Percentiles rank a stretch among this genome's conserved stretches.
phyloP scores from a whole-genome alignment of 2,888 invertebrate species.

The Biston betularia region DNA sequence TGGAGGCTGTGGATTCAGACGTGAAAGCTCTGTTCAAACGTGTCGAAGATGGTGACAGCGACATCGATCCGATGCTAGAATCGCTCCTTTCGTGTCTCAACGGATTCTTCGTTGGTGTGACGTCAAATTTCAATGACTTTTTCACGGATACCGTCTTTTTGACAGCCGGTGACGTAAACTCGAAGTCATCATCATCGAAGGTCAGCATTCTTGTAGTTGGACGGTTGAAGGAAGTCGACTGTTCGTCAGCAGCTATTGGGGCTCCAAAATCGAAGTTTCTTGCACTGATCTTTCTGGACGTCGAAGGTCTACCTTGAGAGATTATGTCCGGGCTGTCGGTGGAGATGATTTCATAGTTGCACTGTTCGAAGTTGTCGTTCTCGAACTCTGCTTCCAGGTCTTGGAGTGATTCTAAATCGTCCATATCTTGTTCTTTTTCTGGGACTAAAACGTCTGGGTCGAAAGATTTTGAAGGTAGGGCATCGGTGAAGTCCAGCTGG shows the following conservation, averaged over 20 bases:
- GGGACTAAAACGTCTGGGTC: slow-evolving; percentile 54
- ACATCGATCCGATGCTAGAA: slow-evolving; percentile 72
- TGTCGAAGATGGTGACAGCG: slow-evolving; percentile 58
- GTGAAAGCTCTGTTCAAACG: slow-evolving; percentile 61
- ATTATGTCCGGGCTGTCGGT: slow-evolving; percentile 82
- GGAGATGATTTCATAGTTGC: slow-evolving; percentile 83
- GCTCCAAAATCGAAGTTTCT: slow-evolving; percentile 79
- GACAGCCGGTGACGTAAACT: slow-evolving; percentile 73
- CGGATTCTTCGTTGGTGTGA: slow-evolving; percentile 62
- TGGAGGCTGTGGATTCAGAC: slow-evolving; percentile 72
- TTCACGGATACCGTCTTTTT: slow-evolving; percentile 68
- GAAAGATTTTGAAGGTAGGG: slow-evolving; percentile 56
- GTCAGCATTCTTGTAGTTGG: slow-evolving; percentile 74
- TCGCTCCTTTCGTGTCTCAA: slow-evolving; percentile 68
- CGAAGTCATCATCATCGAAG: slow-evolving; percentile 76
- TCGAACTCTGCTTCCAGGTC: slow-evolving; percentile 81
- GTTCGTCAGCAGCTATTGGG: slow-evolving; percentile 71
- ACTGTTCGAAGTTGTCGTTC: slow-evolving; percentile 72
- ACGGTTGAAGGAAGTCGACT: slow-evolving; percentile 75
- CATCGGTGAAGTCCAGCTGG: slow-evolving; percentile 74
- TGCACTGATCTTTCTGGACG: slow-evolving; percentile 66
- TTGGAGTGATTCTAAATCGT: slow-evolving; percentile 73
- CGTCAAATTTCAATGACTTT: slow-evolving; percentile 73
- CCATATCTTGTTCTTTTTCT: slow-evolving; percentile 52
- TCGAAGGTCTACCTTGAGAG: slow-evolving; percentile 65